Evolutionary conservation across 2,888 invertebrate species (phyloP), one percentile per base, ranked within the genome.

Genomic region (Limulus polyphemus): DNA sequence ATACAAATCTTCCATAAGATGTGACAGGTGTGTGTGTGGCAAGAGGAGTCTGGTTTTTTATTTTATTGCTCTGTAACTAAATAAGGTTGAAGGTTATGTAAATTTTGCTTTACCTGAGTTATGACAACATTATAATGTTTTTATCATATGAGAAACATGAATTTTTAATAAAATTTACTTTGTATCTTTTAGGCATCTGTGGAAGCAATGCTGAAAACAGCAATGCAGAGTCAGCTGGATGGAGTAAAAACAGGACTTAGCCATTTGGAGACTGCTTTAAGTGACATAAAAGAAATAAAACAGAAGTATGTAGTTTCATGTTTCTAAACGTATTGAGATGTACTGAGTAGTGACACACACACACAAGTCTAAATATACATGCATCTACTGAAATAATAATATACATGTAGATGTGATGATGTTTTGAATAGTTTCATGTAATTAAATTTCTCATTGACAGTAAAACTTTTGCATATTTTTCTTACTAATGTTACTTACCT

Each of bases 141-240:
- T 32, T 32, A 32, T 32, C 7, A 7, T 32, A 32, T 32, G 32
- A 32, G 7, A 32, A 32, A 32, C 32, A 32, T 2, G 32, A 57
- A 49, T 47, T 54, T 46, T 65, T 2, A 58, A 48, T 57, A 48
- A 60, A 47, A 55, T 59, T 49, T 55, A 46, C 46, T 16, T 57
- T 16, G 55, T 17, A 58, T 57, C 56, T 55, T 58, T 62, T 68
- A 92, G 79, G 87, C 88, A 1, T 91, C 93, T 5, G 90, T 93
- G 11, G 94, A 95, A 76, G 91, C 92, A 1, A 88, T 92, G 82
- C 75, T 99, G 32, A 97, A 98, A 78, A 94, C 97, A n/a, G 95
- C 95, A 1, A 92, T 99, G 81, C 97, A 99, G 76, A 92, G 94
- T 67, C 97, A 99, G 77, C 79, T 99, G 60, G 98, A 99, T 77